Conservation (phyloP, 2,113 vertebrate genomes). For the Pollachius pollachius region DNA sequence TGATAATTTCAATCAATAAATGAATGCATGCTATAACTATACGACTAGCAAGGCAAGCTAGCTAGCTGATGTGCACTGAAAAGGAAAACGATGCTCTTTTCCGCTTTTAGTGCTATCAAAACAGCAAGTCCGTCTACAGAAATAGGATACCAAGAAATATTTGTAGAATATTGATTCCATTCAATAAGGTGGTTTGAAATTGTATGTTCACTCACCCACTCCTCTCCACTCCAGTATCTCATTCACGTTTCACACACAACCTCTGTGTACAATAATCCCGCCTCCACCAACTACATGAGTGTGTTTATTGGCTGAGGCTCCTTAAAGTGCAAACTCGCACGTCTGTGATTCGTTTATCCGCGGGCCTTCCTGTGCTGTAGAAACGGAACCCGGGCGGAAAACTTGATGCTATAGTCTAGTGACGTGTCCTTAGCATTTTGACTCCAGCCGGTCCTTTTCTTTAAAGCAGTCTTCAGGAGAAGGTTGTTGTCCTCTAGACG, state of each 20-base stretch:
- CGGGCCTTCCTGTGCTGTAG: slow-evolving; percentile 39
- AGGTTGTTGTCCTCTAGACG: too few species aligned
- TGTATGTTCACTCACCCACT: slow-evolving; percentile 9
- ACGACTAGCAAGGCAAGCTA: slow-evolving; percentile 40
- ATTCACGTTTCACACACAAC: slow-evolving; percentile 50
- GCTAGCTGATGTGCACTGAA: slow-evolving; percentile 35
- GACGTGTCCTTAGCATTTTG: slow-evolving; percentile 74
- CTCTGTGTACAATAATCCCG: slow-evolving; percentile 33
- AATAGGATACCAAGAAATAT: neutral
- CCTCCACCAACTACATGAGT: slow-evolving; percentile 15
- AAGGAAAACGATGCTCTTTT: accelerated
- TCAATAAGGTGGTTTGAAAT: slow-evolving; percentile 11
- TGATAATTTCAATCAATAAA: slow-evolving; percentile 22
- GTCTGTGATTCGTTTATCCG: slow-evolving; percentile 48
- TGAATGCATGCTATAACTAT: slow-evolving; percentile 19
- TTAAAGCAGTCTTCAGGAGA: too few species aligned
- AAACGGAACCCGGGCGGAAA: slow-evolving; percentile 16
- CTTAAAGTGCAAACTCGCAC: accelerated
- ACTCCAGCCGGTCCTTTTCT: too few species aligned
- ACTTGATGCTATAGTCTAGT: slow-evolving; percentile 51
- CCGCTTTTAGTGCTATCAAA: neutral
- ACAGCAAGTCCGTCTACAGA: neutral
- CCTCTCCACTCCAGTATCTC: slow-evolving; percentile 33
- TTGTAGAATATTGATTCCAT: too few species aligned
- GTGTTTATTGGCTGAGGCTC: slow-evolving; percentile 56